Evolutionary conservation across 2,797 vertebrate genomes (phyloP).

Genomic region (Anniella stebbinsi): DNA sequence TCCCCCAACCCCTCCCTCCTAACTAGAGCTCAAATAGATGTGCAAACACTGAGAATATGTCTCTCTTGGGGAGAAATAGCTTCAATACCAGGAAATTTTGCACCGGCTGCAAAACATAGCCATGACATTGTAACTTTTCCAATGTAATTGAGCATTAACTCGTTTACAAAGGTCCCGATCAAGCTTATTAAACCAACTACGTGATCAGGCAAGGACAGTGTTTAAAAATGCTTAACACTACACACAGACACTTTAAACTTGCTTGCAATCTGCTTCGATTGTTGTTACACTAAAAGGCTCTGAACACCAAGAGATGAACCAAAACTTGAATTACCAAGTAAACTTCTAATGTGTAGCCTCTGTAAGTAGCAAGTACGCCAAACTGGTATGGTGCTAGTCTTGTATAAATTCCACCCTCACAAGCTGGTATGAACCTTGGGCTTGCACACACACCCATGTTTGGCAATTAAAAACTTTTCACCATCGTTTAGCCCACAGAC

Average conservation of each 20-base stretch:
- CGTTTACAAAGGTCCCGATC: constrained; percentile 39
- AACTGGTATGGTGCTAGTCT: background rate
- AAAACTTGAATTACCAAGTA: background rate
- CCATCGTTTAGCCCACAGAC: too few relatives aligned
- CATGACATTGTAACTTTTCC: constrained; percentile 35
- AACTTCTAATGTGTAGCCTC: background rate
- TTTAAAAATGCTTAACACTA: background rate
- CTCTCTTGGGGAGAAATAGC: background rate
- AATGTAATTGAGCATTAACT: constrained; percentile 32
- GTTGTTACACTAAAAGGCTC: background rate
- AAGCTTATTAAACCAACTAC: constrained; percentile 41
- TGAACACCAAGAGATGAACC: background rate
- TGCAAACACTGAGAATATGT: background rate
- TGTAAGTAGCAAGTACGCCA: too few relatives aligned
- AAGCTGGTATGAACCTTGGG: background rate
- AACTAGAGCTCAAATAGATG: background rate
- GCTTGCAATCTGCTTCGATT: background rate
- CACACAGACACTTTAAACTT: background rate
- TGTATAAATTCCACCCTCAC: background rate
- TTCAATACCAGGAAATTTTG: constrained; percentile 39
- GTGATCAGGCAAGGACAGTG: constrained; percentile 41
- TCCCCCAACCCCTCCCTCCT: too few relatives aligned
- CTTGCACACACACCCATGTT: too few relatives aligned
- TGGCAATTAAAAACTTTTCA: too few relatives aligned
- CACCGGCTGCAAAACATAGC: constrained; percentile 2